A percentile compares a stretch with the other conserved stretches of the same genome.
phyloP scores from a whole-genome alignment of 92 coral and sea anemone genomes.

The Umimayanthus chanpuru region DNA sequence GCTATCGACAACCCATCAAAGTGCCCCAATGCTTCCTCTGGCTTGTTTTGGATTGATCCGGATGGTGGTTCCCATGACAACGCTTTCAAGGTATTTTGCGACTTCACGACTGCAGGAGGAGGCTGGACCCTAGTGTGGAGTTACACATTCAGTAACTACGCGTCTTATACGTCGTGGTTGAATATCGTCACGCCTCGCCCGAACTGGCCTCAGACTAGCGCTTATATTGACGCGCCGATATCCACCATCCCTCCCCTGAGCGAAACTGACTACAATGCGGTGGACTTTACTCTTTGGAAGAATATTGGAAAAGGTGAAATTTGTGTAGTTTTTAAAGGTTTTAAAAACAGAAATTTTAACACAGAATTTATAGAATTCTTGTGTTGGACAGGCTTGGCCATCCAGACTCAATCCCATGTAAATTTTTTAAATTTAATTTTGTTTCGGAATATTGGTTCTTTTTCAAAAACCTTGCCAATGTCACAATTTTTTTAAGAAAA shows the following conservation, averaged over 20 bases:
- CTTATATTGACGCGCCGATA: neutral
- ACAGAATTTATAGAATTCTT: too few species aligned
- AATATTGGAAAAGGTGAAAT: slow-evolving; percentile 47
- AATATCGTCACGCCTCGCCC: slow-evolving; percentile 59
- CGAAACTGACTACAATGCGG: slow-evolving; percentile 55
- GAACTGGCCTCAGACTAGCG: slow-evolving; percentile 26
- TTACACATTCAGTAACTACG: slow-evolving; percentile 59
- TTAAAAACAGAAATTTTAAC: too few species aligned
- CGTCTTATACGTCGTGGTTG: neutral
- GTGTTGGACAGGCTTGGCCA: too few species aligned
- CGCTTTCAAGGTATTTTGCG: slow-evolving; percentile 62
- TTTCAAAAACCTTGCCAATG: too few species aligned
- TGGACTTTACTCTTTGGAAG: slow-evolving; percentile 55
- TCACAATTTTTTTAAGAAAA: too few species aligned
- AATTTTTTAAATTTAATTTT: too few species aligned
- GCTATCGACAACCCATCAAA: neutral
- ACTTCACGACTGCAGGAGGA: slow-evolving; percentile 51
- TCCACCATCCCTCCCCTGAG: slow-evolving; percentile 55
- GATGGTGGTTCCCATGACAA: slow-evolving; percentile 47
- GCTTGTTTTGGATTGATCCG: slow-evolving; percentile 61
- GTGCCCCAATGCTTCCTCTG: slow-evolving; percentile 32
- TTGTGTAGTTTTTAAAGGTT: neutral
- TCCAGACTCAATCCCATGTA: too few species aligned
- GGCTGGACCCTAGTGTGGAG: slow-evolving; percentile 71
- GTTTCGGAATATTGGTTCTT: too few species aligned